Evolutionary conservation across 1,140 invertebrate species (phyloP).

Genomic region (honey bee (Apis mellifera)): DNA sequence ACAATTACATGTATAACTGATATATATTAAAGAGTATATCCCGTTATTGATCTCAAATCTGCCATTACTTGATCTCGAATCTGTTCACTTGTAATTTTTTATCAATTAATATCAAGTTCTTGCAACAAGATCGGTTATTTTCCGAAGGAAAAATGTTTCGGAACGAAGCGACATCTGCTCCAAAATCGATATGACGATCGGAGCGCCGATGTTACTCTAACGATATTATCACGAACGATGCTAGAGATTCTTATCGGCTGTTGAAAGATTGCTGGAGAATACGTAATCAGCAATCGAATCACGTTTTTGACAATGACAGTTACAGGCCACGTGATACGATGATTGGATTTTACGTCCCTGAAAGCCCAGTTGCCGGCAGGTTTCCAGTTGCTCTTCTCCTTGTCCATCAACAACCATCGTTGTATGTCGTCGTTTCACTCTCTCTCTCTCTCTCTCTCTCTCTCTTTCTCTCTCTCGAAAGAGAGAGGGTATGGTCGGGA

Average conservation of each 20-base stretch:
- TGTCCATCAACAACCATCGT: slow-evolving; percentile 25
- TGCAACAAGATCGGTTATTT: background rate
- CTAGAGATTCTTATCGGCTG: slow-evolving; percentile 17
- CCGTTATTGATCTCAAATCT: too few species aligned
- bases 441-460: background rate
- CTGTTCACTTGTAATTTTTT: too few species aligned
- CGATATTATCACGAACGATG: background rate
- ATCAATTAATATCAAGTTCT: background rate
- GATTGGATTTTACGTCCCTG: slow-evolving; percentile 44
- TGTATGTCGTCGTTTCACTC: slow-evolving; percentile 13
- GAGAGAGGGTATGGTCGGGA: slow-evolving; percentile 24
- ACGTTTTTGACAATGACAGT: slow-evolving; percentile 34
- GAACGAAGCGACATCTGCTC: background rate
- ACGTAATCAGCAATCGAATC: slow-evolving; percentile 14
- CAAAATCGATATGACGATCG: slow-evolving; percentile 3
- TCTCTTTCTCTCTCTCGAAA: background rate
- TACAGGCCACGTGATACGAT: slow-evolving; percentile 33
- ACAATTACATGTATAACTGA: background rate
- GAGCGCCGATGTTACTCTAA: background rate
- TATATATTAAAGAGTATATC: background rate
- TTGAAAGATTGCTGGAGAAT: background rate
- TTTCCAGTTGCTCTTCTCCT: slow-evolving; percentile 52
- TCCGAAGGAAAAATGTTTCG: background rate
- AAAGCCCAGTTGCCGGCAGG: slow-evolving; percentile 40
- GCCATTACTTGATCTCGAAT: too few species aligned